Evolutionary conservation across 2,888 invertebrate genomes (phyloP), one percentile per base, ranked within the genome.

Genomic region (Eurois occulta): DNA sequence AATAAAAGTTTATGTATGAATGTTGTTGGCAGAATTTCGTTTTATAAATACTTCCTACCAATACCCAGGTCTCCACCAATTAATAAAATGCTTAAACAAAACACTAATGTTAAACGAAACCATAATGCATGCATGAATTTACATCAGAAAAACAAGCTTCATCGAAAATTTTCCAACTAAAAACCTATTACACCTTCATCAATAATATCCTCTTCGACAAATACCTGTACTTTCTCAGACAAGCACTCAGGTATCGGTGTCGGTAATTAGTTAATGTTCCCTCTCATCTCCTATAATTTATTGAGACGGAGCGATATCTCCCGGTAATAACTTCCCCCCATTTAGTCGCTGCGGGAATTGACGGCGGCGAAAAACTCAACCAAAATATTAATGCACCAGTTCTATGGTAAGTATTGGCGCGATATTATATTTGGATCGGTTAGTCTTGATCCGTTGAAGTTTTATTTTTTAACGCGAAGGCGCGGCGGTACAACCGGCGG

Each of bases 231-330:
- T 75, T 69, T 60, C 71, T 75, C 60, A 72, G 58, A 66, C 60
- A 83, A 62, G 46, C 74, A 73, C 85, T 84, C 92, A 94, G 95
- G 94, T 95, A 95, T 95, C 95, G 95, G 92, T 95, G 92, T 94
- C 93, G 88, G 94, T 96, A 96, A 96, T 96, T 96, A 96, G 95
- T 96, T 96, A 96, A 96, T 96, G 96, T 94, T 94, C 92, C 89
- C 92, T 93, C 95, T 96, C 96, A 96, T 96, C 96, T 95, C 92
- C 92, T 92, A 93, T 96, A 96, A 96, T 96, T 96, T 96, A 96
- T 96, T 96, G 96, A 96, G 96, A 96, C 95, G 92, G 95, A 96
- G 95, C 93, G 93, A 92, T 90, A 91, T 87, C 92, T 91, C 87
- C 91, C 87, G 87, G 88, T 89, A 89, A 87, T 91, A 91, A 91